Evolutionary conservation across 2,797 vertebrate genomes (phyloP).

Genomic region (Enteromius radiatus): DNA sequence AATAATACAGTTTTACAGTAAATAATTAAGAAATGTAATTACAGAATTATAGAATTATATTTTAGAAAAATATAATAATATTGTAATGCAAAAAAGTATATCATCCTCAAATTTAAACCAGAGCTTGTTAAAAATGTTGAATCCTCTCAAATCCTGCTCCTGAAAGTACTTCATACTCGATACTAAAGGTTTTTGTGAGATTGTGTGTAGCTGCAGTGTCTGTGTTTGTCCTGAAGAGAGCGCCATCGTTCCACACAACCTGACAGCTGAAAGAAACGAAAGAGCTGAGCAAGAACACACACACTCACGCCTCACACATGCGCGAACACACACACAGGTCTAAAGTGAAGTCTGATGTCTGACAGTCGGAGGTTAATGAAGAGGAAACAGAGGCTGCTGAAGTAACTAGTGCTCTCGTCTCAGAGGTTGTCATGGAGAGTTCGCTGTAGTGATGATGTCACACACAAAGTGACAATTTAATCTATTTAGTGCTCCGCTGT

Average conservation of each 20-base stretch:
- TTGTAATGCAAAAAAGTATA: too few species aligned
- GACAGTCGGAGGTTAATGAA: background rate
- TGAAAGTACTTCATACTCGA: background rate
- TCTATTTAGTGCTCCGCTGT: background rate
- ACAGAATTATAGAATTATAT: too few species aligned
- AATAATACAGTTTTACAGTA: background rate
- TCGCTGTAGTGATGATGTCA: conserved; percentile 24
- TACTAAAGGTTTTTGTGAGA: background rate
- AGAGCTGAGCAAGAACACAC: background rate
- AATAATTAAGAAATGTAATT: background rate
- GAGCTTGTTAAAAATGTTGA: too few species aligned
- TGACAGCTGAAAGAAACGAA: background rate
- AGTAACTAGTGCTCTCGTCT: background rate
- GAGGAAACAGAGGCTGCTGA: too few species aligned
- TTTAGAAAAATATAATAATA: too few species aligned
- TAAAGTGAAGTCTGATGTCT: background rate
- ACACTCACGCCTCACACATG: conserved; percentile 65
- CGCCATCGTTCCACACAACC: background rate
- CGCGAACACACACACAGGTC: background rate
- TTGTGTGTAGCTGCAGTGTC: background rate
- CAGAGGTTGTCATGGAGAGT: background rate
- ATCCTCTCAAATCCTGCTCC: background rate
- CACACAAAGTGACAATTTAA: conserved; percentile 11
- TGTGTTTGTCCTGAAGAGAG: conserved; percentile 20
- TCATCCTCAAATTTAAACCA: too few species aligned